Evolutionary conservation across 1,140 invertebrate species (phyloP).

Genomic region (Hyles euphorbiae): DNA sequence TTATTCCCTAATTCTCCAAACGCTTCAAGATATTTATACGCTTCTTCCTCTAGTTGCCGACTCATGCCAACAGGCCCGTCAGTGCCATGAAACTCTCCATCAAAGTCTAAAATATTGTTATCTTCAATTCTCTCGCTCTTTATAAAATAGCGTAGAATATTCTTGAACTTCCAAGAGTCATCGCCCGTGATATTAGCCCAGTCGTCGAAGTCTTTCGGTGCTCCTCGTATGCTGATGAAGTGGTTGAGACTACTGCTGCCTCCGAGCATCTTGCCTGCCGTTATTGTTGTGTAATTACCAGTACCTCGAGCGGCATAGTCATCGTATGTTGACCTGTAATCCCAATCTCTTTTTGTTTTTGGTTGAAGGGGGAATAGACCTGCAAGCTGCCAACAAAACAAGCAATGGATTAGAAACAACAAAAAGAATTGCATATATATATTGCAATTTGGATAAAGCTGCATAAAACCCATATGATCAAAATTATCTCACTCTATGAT

Average conservation of each 20-base stretch:
- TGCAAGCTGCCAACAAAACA: conserved; percentile 9
- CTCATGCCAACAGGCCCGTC: conserved; percentile 10
- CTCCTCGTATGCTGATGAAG: conserved; percentile 2
- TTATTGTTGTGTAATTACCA: not conserved
- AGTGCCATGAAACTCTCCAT: conserved; percentile 8
- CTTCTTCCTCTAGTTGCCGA: not conserved
- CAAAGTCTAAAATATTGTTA: conserved; percentile 7
- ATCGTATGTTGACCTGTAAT: conserved; percentile 3
- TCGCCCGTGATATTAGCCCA: conserved; percentile 7
- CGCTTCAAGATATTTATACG: conserved; percentile 1
- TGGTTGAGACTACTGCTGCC: conserved; percentile 13
- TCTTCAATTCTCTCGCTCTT: conserved; percentile 16
- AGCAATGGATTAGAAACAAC: too few relatives aligned
- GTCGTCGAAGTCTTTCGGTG: conserved; percentile 4
- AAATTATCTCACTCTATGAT: too few relatives aligned
- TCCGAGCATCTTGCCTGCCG: conserved; percentile 14
- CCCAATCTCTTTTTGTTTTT: conserved; percentile 9
- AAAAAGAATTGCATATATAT: too few relatives aligned
- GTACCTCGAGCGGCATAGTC: not conserved
- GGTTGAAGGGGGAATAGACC: conserved; percentile 7
- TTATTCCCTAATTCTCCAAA: conserved; percentile 8
- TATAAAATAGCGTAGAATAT: conserved; percentile 12
- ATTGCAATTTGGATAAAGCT: too few relatives aligned
- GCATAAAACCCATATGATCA: too few relatives aligned
- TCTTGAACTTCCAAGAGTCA: conserved; percentile 13